Evolutionary conservation across 35 echinoderm and acorn worm genomes (phyloP).

Genomic region (Eucidaris tribuloides): DNA sequence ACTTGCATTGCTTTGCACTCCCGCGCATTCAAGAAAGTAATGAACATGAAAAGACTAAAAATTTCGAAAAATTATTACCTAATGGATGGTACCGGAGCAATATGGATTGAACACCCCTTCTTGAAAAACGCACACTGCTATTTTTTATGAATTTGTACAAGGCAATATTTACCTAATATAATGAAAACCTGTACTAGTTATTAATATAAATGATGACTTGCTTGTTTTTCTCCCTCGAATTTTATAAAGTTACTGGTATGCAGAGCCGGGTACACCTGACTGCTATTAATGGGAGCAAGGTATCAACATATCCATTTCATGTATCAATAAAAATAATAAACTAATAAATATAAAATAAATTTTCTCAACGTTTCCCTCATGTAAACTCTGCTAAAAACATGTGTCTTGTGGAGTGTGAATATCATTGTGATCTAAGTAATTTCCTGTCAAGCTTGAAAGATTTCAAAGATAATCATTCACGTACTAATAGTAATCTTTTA

Average conservation of each 20-base stretch:
- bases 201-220: neutral
- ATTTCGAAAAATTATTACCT: neutral
- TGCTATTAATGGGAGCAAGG: slow-evolving; percentile 76
- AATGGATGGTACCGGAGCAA: neutral
- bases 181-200: neutral
- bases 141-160: neutral
- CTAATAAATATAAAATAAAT: too few species aligned
- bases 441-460: too few species aligned
- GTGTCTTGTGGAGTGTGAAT: too few species aligned
- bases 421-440: too few species aligned
- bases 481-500: too few species aligned
- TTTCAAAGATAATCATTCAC: too few species aligned
- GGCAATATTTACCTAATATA: neutral
- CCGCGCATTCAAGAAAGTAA: too few species aligned
- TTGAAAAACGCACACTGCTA: neutral
- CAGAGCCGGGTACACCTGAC: slow-evolving; percentile 51
- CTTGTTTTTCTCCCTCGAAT: neutral
- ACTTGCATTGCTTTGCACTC: too few species aligned
- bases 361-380: too few species aligned
- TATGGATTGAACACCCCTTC: neutral
- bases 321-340: too few species aligned
- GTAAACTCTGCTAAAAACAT: too few species aligned
- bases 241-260: slow-evolving; percentile 71
- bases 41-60: too few species aligned
- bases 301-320: neutral